phyloP scores from a whole-genome alignment of 1,140 invertebrate species.

The Daktulosphaira vitifoliae region DNA sequence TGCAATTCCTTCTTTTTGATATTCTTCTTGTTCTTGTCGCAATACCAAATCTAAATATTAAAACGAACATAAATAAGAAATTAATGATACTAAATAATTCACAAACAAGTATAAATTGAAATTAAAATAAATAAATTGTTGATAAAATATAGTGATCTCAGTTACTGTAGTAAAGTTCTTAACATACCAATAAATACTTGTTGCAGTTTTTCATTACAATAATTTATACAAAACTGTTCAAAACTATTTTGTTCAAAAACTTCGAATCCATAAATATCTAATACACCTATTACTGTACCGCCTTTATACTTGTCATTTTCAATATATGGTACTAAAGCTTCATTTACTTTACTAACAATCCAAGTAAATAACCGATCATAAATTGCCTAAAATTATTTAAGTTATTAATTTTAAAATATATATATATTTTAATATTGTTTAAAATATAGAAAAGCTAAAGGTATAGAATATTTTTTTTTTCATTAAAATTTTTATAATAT shows the following conservation, averaged over 20 bases:
- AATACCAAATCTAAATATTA: slow-evolving; percentile 70
- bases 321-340: slow-evolving; percentile 55
- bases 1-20: slow-evolving; percentile 80
- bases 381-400: slow-evolving; percentile 61
- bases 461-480: too few species aligned
- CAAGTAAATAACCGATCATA: slow-evolving; percentile 87
- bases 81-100: background rate
- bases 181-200: slow-evolving; percentile 86
- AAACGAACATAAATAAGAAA: background rate
- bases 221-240: slow-evolving; percentile 95
- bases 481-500: too few species aligned
- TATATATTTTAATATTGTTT: too few species aligned
- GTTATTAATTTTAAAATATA: too few species aligned
- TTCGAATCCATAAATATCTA: slow-evolving; percentile 97
- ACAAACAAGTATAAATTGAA: background rate
- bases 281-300: slow-evolving; percentile 83
- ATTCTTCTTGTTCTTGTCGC: slow-evolving; percentile 94
- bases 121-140: too few species aligned
- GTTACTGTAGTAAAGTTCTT: too few species aligned
- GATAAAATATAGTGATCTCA: too few species aligned
- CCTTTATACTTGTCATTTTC: slow-evolving; percentile 47
- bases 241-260: slow-evolving; percentile 93
- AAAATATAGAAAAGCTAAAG: too few species aligned
- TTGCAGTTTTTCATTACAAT: slow-evolving; percentile 94
- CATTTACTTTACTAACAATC: slow-evolving; percentile 84